Evolutionary conservation across 2,797 vertebrate genomes (phyloP), one percentile per base, ranked within the genome.

Genomic region (Anolis apletophallus): DNA sequence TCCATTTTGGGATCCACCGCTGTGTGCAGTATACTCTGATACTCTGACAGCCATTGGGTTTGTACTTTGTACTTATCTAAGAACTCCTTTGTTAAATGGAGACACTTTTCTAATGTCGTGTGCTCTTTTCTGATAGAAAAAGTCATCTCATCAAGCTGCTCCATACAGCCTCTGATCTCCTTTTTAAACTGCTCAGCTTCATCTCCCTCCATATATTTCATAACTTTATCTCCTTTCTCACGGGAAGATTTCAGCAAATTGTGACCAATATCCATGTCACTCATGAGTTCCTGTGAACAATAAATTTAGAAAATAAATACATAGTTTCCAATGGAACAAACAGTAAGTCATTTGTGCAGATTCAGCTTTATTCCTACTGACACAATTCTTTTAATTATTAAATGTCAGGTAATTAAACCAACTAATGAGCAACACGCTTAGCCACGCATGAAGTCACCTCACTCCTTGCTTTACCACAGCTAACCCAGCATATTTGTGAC

Each of bases 261-360:
- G 90, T 98, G 98, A 68, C 98, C 98, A 91, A 97, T 96, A 93
- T 99, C 98, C 97, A 98, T 97, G 91, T 99, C 98, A 86, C 94
- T 96, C 85, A 99, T 96, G 1, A 97, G 91, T 80, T 92, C 71
- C 97, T 97, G 88, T 19, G 80, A 88, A 93, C 16, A 67, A 17
- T 92, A 69, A 88, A 85, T 1, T 29, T 1, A 29, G n/a, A 87
- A 80, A 77, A 5, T 3, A 52, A 67, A 71, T n/a, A n/a, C n/a
- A n/a, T 72, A 50, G 11, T 54, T 26, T 46, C 36, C 21, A 61
- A 19, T 83, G 74, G 1, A 1, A 46, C 76, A 85, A 12, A 46
- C 12, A 87, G 29, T 2, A 29, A 88, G 87, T 68, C 55, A 3
- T 16, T 82, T 83, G 1, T 68, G 46, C 8, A 88, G 85, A 81